Percentiles rank a stretch among this genome's conserved stretches.
These are phyloP conservation scores for Lophius piscatorius DNA, from an alignment of 2,113 vertebrate species.

Conservation along the genomic window DNA sequence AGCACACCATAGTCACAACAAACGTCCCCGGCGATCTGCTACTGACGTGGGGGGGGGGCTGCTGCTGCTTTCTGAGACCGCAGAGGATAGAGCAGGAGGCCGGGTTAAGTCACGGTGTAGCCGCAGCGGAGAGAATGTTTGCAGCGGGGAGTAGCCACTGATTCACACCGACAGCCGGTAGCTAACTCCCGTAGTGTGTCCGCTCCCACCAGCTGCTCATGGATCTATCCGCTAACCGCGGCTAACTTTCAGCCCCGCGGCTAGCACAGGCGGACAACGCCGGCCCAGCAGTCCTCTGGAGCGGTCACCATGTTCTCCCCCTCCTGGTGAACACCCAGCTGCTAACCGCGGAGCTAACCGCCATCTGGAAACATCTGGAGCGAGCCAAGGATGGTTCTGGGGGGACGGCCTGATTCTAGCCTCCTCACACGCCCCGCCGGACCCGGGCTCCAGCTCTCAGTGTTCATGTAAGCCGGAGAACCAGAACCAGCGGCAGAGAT, in stretches of 20 bases:
- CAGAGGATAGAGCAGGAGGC: neutral
- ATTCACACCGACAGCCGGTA: constrained; percentile 4
- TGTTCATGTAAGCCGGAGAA: constrained; percentile 55
- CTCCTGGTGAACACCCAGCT: constrained; percentile 21
- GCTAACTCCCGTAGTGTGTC: neutral
- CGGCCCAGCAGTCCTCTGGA: constrained; percentile 3
- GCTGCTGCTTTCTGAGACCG: neutral
- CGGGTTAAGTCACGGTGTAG: neutral
- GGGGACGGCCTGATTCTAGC: constrained; percentile 26
- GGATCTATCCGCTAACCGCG: constrained; percentile 20
- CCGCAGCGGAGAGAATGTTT: neutral
- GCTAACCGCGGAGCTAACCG: constrained; percentile 40
- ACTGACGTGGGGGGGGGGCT: neutral
- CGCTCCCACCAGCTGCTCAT: neutral
- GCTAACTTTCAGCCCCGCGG: neutral
- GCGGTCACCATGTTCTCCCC: constrained; percentile 12
- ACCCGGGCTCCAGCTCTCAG: neutral
- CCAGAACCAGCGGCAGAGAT: constrained; percentile 75
- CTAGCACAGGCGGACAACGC: neutral
- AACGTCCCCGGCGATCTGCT: neutral
- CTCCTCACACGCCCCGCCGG: constrained; percentile 12
- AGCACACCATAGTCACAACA: constrained; percentile 54
- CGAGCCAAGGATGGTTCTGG: constrained; percentile 67
- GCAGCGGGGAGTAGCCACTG: neutral
- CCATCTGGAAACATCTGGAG: constrained; percentile 27